Evolutionary conservation across 2,797 vertebrate species (phyloP), one percentile per base, ranked within the genome.

Genomic region (Orestias chungarensis): DNA sequence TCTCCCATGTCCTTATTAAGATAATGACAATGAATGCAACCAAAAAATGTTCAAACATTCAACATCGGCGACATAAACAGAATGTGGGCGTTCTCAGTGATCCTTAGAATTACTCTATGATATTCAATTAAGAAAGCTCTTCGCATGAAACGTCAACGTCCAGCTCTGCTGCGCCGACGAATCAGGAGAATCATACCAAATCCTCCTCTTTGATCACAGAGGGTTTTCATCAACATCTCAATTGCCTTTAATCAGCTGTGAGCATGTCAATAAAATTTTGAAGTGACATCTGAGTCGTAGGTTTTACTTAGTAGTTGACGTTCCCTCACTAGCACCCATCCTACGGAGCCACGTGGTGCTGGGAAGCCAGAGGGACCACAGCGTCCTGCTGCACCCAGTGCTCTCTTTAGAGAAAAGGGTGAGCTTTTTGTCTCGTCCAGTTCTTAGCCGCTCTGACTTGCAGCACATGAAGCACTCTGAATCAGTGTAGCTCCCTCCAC

Each of bases 351-450:
- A 44, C 62, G 74, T 79, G 80, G 82, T 49, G 80, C 80, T 82
- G 71, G 76, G 42, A 87, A 84, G 83, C 86, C 80, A 47, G 57
- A 82, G 61, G 76, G 78, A 84, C 75, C 78, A 57, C 33, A 38
- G 33, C 72, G 83, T 87, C 84, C 83, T 78, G 79, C 73, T 79
- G 43, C 82, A 78, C 81, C 71, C 79, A 59, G 47, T 68, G 65
- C 73, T 78, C 67, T 47, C 74, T 78, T 66, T 70, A 52, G 72
- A 68, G 84, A 25, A 90, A 68, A 91, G 89, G 86, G 90, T 91
- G 87, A 88, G 86, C 85, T 86, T 87, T 78, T 74, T 76, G 67
- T 74, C 70, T 80, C 83, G 66, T 71, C 71, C 68, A 68, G 78
- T 35, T 57, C 82, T 64, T 78, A 86, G 73, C 69, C 80, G 31